Base-by-base conservation (phyloP, 2,888 invertebrate genomes). In the Dryadula phaetusa region DNA sequence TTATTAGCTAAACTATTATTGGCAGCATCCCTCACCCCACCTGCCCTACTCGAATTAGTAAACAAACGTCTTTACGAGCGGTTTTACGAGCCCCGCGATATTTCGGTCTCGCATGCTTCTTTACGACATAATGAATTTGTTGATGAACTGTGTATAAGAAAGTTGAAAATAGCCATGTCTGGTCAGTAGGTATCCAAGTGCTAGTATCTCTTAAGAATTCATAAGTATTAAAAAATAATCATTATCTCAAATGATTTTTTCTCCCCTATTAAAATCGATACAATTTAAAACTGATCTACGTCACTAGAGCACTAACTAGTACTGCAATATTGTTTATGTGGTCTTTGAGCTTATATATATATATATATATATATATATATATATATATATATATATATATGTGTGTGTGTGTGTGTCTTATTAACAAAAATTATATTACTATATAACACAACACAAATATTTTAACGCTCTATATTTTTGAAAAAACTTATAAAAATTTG, bases 81-180 rank as follows among this genome's bases (percentile, higher is more conserved):
- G 84, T 85, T 92, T 92, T 92, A 92, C 89, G 92, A 90, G 80
- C 71, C 89, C 89, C 88, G 86, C 90, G 92, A 91, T 92, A 92
- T 92, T 92, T 92, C 86, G 90, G 92, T 90, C 90, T 88, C 87
- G 90, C 86, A 84, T 86, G 87, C 82, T 84, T 83, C 84, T 92
- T 92, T 92, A 92, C 92, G 92, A 92, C 91, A 91, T 92, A 92
- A 92, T 92, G 91, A 92, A 92, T 92, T 91, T 88, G 91, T 92
- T 92, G 91, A 92, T 92, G 92, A 90, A 92, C 92, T 91, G 87
- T 86, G 88, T 85, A 89, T 90, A 90, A 90, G 90, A 90, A 91
- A 91, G 90, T 91, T 88, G 81, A 86, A 91, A 92, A 92, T 90
- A 92, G 88, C 88, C 82, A 79, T 82, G 86, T 86, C 84, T 87